phyloP scores from a whole-genome alignment of 2,113 vertebrate genomes.

The Urocynchramus pylzowi region DNA sequence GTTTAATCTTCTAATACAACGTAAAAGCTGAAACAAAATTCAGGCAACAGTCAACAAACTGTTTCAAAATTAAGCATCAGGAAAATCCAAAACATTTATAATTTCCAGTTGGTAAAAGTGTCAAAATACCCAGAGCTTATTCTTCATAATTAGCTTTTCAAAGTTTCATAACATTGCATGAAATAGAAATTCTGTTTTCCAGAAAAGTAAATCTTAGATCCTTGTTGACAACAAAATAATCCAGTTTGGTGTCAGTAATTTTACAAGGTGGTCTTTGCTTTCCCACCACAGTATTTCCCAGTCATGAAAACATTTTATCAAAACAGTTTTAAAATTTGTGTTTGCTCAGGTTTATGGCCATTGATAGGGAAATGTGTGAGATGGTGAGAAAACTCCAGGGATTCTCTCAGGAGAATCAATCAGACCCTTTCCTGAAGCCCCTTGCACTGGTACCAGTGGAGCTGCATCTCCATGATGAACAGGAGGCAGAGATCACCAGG shows the following conservation, averaged over 20 bases:
- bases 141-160: background rate
- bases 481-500: background rate
- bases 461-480: background rate
- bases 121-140: background rate
- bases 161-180: background rate
- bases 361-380: background rate
- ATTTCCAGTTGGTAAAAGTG: background rate
- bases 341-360: background rate
- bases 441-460: background rate
- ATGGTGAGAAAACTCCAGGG: background rate
- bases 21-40: background rate
- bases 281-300: background rate
- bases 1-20: background rate
- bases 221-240: background rate
- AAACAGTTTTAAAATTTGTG: background rate
- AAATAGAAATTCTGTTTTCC: background rate
- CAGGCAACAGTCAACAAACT: background rate
- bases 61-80: background rate
- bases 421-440: background rate
- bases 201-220: background rate
- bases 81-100: background rate
- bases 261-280: background rate
- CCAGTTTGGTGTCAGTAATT: background rate
- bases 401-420: background rate
- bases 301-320: background rate